Evolutionary conservation across 2,797 vertebrate genomes (phyloP), one percentile per base, ranked within the genome.

Genomic region (Tapera naevia): DNA sequence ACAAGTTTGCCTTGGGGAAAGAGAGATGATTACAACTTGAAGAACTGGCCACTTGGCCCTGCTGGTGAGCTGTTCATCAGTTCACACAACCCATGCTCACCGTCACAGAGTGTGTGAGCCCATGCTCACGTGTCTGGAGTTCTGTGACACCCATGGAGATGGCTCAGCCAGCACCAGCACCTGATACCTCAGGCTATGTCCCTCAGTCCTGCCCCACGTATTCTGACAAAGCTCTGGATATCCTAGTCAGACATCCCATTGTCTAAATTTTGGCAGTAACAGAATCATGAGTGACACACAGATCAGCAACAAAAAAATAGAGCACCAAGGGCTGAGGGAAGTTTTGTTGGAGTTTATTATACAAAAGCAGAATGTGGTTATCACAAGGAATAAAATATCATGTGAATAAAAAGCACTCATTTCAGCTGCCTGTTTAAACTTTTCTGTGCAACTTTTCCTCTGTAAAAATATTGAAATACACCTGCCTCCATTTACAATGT

Each of bases 341-440:
- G 33, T 66, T 89, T 88, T 88, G 79, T 33, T 88, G 73, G 54
- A 61, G 35, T 84, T 91, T 86, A 57, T 50, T 86, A 84, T 78
- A 66, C 73, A 93, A 91, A 95, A 91, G 53, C 58, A 64, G 51
- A 91, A 91, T 57, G 45, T 61, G 37, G 37, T 89, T 92, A 94
- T 91, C 86, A 92, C 79, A 95, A 81, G 72, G 89, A 93, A 87
- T 94, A 94, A 95, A 96, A 95, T 70, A 86, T 66, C 51, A 80
- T 16, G 17, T 83, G 82, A 91, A 86, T 89, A 92, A 94, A 92
- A 96, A 58, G 27, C 82, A 51, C 23, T 83, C 5, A 5, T 87
- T 87, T 92, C 66, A 84, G 43, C 58, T 74, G 61, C 56, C 86
- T 93, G 83, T 88, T 94, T 57, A 74, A 95, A 80, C 75, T 87